Evolutionary conservation across 2,888 invertebrate genomes (phyloP), one percentile per base, ranked within the genome.

Genomic region (Ptycholaimellus sp.): DNA sequence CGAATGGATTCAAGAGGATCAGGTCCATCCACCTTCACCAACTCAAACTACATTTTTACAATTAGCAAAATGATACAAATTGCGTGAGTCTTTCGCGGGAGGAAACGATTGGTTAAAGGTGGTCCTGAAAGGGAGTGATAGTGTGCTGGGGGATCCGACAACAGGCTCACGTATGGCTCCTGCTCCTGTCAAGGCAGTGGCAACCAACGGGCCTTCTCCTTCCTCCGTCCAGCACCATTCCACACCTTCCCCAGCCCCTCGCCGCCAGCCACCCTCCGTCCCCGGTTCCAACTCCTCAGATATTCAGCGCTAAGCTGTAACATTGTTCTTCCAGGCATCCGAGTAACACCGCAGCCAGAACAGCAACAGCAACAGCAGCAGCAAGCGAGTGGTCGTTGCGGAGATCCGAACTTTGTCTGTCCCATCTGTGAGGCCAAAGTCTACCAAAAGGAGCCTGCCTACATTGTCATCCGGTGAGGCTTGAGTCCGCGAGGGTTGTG

Each of bases 381-480:
- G 20, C 36, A 13, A 35, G 36, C 14, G 3, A 37, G 37, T 28
- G 37, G 33, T 11, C 19, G 38, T 21, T 40, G 37, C 3, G 37
- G 30, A 6, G 35, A 23, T 4, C 42, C 46, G 1, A 46, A 46
- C 33, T 47, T 45, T 39, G 46, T 44, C 32, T 50, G 50, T 38
- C 47, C 49, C 1, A 42, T 50, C 1, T 50, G 50, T 34, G 50
- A 50, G 31, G 43, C 42, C 19, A 47, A 48, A 39, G 48, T 48
- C 7, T 43, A 41, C 30, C 47, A 49, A 40, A 46, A 49, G 37
- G 46, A 47, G 28, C 51, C 49, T 3, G 44, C 49, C 4, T 50
- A 46, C 35, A 49, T 51, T 30, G 50, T 51, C 11, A 49, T 51
- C 7, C 42, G 51, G n/a, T n/a, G n/a, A n/a, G n/a, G n/a, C n/a